Percentiles rank a stretch among this genome's conserved stretches.
phyloP scores from a whole-genome alignment of 2,113 vertebrate genomes.

The Edolisoma coerulescens region DNA sequence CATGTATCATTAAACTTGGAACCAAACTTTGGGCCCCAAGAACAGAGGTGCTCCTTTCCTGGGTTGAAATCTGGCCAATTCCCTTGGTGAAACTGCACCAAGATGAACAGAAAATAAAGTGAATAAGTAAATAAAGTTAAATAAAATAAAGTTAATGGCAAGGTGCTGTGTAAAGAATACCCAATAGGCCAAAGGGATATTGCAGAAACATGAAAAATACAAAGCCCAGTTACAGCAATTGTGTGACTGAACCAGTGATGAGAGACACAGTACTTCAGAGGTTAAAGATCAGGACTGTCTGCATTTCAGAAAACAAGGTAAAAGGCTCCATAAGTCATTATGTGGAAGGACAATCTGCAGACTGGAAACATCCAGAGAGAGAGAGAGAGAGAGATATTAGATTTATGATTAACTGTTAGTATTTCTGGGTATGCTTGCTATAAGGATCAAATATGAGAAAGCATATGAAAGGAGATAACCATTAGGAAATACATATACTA shows the following conservation, averaged over 20 bases:
- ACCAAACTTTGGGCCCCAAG: background rate
- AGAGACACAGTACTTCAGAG: background rate
- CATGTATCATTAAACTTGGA: background rate
- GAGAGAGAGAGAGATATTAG: background rate
- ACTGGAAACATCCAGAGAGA: background rate
- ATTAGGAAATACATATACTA: background rate
- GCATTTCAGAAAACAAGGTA: background rate
- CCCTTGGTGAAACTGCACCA: background rate
- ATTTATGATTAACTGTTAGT: background rate
- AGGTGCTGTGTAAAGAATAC: background rate
- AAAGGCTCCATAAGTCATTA: background rate
- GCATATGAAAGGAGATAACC: background rate
- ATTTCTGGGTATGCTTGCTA: background rate
- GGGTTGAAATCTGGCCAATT: background rate
- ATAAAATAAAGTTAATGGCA: background rate
- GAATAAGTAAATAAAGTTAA: background rate
- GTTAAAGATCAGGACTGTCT: background rate
- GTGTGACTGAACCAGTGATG: background rate
- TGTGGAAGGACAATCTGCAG: background rate
- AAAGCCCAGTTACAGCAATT: background rate
- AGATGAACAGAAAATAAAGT: background rate
- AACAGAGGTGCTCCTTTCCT: background rate
- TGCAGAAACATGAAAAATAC: background rate
- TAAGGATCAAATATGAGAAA: background rate
- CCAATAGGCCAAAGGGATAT: fast-evolving